Base-by-base conservation (phyloP, 1,140 invertebrate species). In the Papilio helenus region DNA sequence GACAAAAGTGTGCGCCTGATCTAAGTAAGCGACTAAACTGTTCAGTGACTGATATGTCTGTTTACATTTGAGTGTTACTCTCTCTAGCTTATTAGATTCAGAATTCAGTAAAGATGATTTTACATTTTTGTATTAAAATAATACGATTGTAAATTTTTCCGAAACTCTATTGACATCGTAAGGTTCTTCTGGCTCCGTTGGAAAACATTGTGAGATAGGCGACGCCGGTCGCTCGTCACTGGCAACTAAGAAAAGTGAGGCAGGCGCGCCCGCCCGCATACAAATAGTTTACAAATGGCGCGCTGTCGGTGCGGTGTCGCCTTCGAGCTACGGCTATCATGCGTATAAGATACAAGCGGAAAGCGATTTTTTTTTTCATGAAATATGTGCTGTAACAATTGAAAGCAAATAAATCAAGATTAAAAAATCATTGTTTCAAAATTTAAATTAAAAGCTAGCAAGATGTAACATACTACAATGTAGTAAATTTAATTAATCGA, bases 261-360 rank as follows among this genome's bases (percentile, higher is more conserved):
- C 68, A 68, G 79, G 86, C 79, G 79, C 88, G 82, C 87, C 83
- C 85, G 79, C 84, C 86, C 86, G 92, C 91, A 93, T 93, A 93
- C 91, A 92, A 93, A 93, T 92, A 89, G 89, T 90, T 92, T 90
- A 90, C 87, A 92, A 91, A 91, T 92, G 87, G 86, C 85, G 79
- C 80, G 73, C 82, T 84, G 84, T 87, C 83, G 84, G 81, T 77
- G 79, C 82, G 82, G 81, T 83, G 85, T 86, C 80, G 81, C 80
- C 80, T 79, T 83, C 80, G 51, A 79, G 81, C 81, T 82, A 68
- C 61, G 14, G 68, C 74, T 73, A 29, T 55, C 73, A 18, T 16
- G 55, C 80, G 49, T 78, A 29, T 78, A 82, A 85, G 79, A 77
- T 72, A 76, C 12, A 79, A 71, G 77, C 79, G 65, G 20, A 77